Base-by-base conservation (phyloP, 2,888 invertebrate species). In the Ormyrus rosae region DNA sequence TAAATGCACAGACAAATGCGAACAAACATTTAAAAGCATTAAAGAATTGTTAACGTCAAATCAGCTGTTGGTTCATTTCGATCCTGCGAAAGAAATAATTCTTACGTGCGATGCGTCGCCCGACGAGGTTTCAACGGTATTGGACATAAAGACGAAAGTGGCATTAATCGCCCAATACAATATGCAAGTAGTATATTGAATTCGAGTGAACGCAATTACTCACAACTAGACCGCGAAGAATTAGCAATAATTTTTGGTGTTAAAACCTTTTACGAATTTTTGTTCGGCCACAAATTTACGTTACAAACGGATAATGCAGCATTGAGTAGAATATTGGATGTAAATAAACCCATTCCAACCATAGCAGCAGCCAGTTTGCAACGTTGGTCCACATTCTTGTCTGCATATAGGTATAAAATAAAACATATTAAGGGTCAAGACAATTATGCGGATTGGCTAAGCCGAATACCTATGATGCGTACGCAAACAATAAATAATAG, bases 271-370 rank as follows among this genome's bases (percentile, higher is more conserved):
- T 72, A 74, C 9, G 71, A 81, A 45, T 85, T 76, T 63, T 55
- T 85, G 19, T 80, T 65, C 64, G 83, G 50, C 5, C 13, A 82
- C 11, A 64, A 73, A 53, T 84, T 86, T 65, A 69, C 34, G 9
- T 34, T 86, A 50, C 56, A 81, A 72, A 84, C 82, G 10, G 86
- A 88, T 73, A 82, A 83, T 74, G 76, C 83, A 46, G 74, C 84
- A 11, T 70, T 86, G 7, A 72, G 79, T 70, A 73, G 83, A 10
- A 84, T 87, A 19, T 84, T 86, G 56, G 78, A 84, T 60, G 81
- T 83, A 5, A 65, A 78, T 48, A 85, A 73, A 68, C 53, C 65
- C 45, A 84, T 81, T 6, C 82, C 84, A 0, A 70, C 65, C 8
- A 83, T 79, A 10, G 61, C 74, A 9, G 63, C 74, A 13, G 78